Evolutionary conservation across 2,888 invertebrate genomes (phyloP), one percentile per base, ranked within the genome.

Genomic region (Dynastes grantii): DNA sequence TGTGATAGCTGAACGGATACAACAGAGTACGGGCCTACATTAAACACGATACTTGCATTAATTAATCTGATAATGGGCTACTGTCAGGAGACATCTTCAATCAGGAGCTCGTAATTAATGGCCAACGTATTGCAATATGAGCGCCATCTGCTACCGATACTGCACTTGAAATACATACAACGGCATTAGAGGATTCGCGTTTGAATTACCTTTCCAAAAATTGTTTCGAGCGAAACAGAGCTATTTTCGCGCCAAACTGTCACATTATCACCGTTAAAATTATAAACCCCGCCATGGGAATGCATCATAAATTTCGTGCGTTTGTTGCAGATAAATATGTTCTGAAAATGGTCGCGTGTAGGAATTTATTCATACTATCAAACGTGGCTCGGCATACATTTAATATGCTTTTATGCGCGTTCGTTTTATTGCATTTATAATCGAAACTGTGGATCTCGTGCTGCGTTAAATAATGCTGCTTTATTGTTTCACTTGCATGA

Each of bases 71-170:
- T 86, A 86, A 85, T 85, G 83, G 85, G 83, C 83, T 83, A 80
- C 84, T 84, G 85, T 85, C 85, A 85, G 78, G 85, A 85, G 85
- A 85, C 85, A 85, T 85, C 85, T 85, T 85, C 85, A 85, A 85
- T 86, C 86, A 85, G 84, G 83, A 83, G 82, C 78, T 80, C 76
- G 79, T 85, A 86, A 86, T 86, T 86, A 86, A 86, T 86, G 84
- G 84, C 81, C 83, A 83, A 82, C 84, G 83, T 84, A 85, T 84
- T 82, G 83, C 78, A 81, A 80, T 78, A 82, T 78, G 78, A 82
- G 79, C 82, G 80, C 84, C 86, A 85, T 85, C 84, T 86, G 86
- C 83, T 82, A 80, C 79, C 82, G 83, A 82, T 82, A 81, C 79
- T 76, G 80, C 80, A 81, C 80, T 81, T 82, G 81, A 83, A 81